Base-by-base conservation (phyloP, 2,113 vertebrate genomes). In the Paramisgurnus dabryanus region DNA sequence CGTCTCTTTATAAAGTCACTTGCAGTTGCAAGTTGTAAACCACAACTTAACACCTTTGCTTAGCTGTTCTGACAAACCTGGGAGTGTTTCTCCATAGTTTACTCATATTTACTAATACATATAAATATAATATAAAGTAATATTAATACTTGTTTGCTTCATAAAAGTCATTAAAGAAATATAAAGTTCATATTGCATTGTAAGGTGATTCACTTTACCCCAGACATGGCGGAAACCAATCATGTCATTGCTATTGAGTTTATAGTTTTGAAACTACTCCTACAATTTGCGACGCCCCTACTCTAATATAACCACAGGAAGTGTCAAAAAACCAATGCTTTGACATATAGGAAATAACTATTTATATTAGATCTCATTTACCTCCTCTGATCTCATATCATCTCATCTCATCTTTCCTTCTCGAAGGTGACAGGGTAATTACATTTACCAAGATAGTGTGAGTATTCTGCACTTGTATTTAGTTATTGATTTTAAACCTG, bases 241-340 rank as follows among this genome's bases (percentile, higher is more conserved):
- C 57, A 6, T 11, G 13, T 75, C 18, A 66, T 81, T 81, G 83
- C 83, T 65, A 67, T 78, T 47, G 45, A 47, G 45, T 47, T 49
- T 69, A 34, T 40, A 34, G 27, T 50, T 4, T 12, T 84, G 75
- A 70, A 81, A 43, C 13, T 41, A 64, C 3, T 5, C 15, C 11
- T 80, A 70, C 77, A 83, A 27, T 69, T 39, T 78, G 72, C 60
- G 69, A 53, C 80, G 69, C 63, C 83, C 83, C 75, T 60, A 53
- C 49, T 67, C 65, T 61, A 27, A 10, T 70, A 34, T 73, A 22
- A 60, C 64, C 41, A 47, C 40, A 74, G 75, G 82, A 80, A 80
- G 78, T 84, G 15, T 61, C n/a, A 53, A 69, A 22, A 78, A 78
- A 76, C 79, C 66, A 68, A 78, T 69, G 67, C 68, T 67, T 53